phyloP scores from a whole-genome alignment of 2,797 vertebrate species.

The Coracias cyanogaster region DNA sequence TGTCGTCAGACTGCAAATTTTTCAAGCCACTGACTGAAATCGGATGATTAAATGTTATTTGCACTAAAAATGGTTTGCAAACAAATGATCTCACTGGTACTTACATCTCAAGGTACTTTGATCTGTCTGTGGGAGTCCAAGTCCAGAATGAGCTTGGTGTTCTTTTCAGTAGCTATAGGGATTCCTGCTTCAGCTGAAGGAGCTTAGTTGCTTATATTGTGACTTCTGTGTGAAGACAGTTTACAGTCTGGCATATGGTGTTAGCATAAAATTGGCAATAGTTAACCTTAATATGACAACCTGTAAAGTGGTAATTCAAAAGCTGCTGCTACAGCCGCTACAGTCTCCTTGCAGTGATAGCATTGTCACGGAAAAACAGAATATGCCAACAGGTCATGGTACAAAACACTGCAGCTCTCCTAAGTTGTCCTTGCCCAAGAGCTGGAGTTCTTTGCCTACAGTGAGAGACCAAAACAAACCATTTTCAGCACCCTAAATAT shows the following conservation, averaged over 20 bases:
- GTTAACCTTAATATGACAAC: conserved; percentile 66
- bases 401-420: not conserved
- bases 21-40: conserved; percentile 8
- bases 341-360: not conserved
- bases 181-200: not conserved
- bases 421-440: not conserved
- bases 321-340: not conserved
- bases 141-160: not conserved
- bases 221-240: conserved; percentile 33
- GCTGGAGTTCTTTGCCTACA: not conserved
- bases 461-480: not conserved
- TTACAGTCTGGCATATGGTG: conserved; percentile 65
- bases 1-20: not conserved
- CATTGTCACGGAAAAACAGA: not conserved
- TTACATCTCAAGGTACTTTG: not conserved
- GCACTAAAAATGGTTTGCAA: not conserved
- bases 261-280: conserved; percentile 49
- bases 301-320: conserved; percentile 56
- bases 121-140: not conserved
- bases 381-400: not conserved
- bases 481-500: not conserved
- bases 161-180: not conserved
- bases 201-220: conserved; percentile 15
- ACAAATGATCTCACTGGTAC: not conserved
- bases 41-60: not conserved